Evolutionary conservation across 2,888 invertebrate genomes (phyloP).

Genomic region (Phorcus lineatus): DNA sequence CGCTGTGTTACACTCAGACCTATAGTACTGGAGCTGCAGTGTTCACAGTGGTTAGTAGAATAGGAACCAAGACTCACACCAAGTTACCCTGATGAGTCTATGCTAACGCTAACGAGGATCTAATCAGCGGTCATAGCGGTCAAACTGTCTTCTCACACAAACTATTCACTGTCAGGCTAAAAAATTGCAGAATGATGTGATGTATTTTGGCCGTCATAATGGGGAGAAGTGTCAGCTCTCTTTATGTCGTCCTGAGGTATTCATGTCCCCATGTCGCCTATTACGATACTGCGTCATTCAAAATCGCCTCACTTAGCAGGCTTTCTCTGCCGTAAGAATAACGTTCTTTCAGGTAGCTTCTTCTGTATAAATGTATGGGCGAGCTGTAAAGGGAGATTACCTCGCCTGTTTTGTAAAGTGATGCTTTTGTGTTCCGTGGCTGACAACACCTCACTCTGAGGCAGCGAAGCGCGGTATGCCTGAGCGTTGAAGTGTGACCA

Average conservation of each 20-base stretch:
- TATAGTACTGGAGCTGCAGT: no score
- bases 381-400: neutral
- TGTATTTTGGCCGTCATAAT: constrained; percentile 14
- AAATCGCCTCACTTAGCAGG: neutral
- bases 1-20: no score
- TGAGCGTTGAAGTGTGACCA: neutral
- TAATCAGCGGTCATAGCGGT: neutral
- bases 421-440: neutral
- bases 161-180: neutral
- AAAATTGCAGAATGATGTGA: constrained; percentile 12
- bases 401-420: neutral
- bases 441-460: neutral
- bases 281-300: neutral
- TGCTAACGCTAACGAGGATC: neutral
- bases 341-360: neutral
- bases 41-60: no score
- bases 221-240: neutral
- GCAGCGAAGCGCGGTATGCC: neutral
- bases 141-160: neutral
- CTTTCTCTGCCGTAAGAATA: constrained; percentile 3
- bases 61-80: neutral
- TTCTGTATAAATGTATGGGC: neutral
- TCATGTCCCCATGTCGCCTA: constrained; percentile 4
- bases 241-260: neutral
- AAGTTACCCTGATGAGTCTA: neutral